Conservation (phyloP, 2,888 invertebrate genomes). For the Helobdella robusta region DNA sequence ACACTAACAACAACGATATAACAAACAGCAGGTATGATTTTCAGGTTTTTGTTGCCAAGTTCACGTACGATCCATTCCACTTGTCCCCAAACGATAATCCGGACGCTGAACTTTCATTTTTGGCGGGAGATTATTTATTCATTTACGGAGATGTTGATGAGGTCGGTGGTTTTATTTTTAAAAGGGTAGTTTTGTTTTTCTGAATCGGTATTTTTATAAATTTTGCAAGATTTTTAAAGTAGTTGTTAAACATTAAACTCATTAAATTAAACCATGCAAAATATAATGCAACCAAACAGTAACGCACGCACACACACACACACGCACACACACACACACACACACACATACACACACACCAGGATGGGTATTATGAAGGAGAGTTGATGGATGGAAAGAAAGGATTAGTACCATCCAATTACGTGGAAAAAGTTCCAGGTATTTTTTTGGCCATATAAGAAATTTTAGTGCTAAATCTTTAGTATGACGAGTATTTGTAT, state of each 20-base stretch:
- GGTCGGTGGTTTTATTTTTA: constrained; percentile 19
- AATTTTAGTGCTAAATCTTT: not conserved
- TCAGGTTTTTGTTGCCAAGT: constrained; percentile 49
- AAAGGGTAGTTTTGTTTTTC: no score
- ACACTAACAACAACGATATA: no score
- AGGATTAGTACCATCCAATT: constrained; percentile 77
- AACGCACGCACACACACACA: not conserved
- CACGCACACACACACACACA: not conserved
- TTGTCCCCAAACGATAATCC: constrained; percentile 76
- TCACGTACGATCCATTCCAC: constrained; percentile 60
- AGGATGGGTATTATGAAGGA: constrained; percentile 83
- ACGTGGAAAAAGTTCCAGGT: constrained; percentile 46
- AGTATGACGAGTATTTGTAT: not conserved
- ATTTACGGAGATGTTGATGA: constrained; percentile 68
- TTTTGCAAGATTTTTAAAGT: not conserved
- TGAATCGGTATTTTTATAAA: no score
- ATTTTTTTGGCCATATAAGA: not conserved
- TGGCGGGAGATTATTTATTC: constrained; percentile 90
- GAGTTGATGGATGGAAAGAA: constrained; percentile 84
- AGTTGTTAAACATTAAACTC: not conserved
- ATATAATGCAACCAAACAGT: not conserved
- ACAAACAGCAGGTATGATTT: constrained; percentile 21
- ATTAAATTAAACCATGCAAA: not conserved
- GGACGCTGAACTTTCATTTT: constrained; percentile 79
- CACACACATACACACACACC: no score